Evolutionary conservation across 1,140 invertebrate genomes (phyloP), one percentile per base, ranked within the genome.

Genomic region (Calephelis nemesis): DNA sequence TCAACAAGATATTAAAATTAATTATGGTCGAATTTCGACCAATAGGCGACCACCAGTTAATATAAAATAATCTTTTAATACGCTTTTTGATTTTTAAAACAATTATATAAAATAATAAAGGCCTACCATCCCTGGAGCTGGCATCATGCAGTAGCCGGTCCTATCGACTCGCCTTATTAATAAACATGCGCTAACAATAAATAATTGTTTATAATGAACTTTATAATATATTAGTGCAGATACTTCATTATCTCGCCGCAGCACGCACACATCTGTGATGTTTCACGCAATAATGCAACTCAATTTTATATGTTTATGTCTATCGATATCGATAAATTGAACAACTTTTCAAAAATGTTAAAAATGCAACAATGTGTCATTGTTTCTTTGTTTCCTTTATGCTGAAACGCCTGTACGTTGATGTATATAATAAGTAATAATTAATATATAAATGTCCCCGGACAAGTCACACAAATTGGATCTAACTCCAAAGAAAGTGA

Each of bases 121-220:
- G 39, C 3, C 30, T 62, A 69, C 40, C 80, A 88, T 62, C 86
- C 83, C 83, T 87, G 78, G 65, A 66, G 54, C 63, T 67, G 79
- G 75, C 69, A 81, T 82, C 79, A 87, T 74, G 78, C 88, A 82
- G 88, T 90, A 90, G 88, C 85, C 72, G 75, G 66, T 52, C 50
- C 81, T 79, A 84, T 81, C 80, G 79, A 70, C 74, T 78, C 76
- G 77, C 76, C 88, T 91, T 89, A 91, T 91, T 91, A 91, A 91
- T 91, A 91, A 91, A 91, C 88, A 91, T 91, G 79, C 87, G 82
- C 85, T 89, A 91, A 91, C 88, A 91, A 91, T 91, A 91, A 91
- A 91, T 91, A 91, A 91, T 91, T 91, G 88, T 91, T 91, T 91
- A 91, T 91, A 91, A 91, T 91, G 88, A 91, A 91, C 86, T 91